A percentile compares a stretch with the other conserved stretches of the same genome.
These are phyloP conservation scores for Lepidurus arcticus DNA, from an alignment of 1,140 invertebrate species.

Conservation along the genomic window DNA sequence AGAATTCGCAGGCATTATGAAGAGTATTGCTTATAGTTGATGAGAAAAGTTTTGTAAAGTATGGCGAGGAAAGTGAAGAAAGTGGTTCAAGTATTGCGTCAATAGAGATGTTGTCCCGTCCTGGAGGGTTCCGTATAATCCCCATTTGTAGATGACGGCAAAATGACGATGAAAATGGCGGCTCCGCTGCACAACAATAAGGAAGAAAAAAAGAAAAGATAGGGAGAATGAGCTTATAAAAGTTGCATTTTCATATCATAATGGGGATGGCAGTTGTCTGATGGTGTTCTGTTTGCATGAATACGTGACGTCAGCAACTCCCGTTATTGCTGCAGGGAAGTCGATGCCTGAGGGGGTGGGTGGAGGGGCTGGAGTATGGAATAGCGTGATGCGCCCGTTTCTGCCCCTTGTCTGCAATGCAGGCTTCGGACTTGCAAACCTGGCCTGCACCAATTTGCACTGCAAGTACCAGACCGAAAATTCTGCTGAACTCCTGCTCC, in stretches of 20 bases:
- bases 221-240: not conserved
- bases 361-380: not conserved
- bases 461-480: not conserved
- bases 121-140: not conserved
- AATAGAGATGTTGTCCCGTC: not conserved
- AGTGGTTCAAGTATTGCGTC: not conserved
- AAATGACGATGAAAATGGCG: not conserved
- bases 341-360: not conserved
- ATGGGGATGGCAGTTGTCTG: not conserved
- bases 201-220: not conserved
- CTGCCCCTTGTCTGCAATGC: conserved; percentile 20
- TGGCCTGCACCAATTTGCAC: conserved; percentile 21
- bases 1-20: conserved; percentile 11
- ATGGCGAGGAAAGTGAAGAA: not conserved
- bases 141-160: not conserved
- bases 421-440: conserved; percentile 17
- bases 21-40: conserved; percentile 14
- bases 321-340: conserved; percentile 8
- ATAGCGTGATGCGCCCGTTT: conserved; percentile 10
- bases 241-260: conserved; percentile 8
- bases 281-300: conserved; percentile 15
- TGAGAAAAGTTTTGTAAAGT: not conserved
- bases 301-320: not conserved
- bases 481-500: not conserved
- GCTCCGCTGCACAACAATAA: not conserved